Base-by-base conservation (phyloP, 1,140 invertebrate genomes). In the Palaemon carinicauda region DNA sequence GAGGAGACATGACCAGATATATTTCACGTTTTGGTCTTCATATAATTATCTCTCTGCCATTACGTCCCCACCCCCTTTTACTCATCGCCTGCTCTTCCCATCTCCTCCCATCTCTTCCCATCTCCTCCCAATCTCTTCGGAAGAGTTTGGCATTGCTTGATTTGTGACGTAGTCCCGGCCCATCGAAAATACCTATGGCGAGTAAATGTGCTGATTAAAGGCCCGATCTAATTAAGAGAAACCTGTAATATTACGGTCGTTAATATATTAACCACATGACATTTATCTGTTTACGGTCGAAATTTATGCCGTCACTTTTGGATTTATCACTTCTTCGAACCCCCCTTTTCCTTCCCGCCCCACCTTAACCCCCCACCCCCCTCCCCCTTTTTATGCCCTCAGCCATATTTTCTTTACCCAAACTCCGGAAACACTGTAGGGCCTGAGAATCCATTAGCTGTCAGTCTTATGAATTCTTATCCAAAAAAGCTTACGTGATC, bases 221-320 rank as follows among this genome's bases (percentile, higher is more conserved):
- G 77, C 73, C 77, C 79, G 83, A 80, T 80, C 65, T 86, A 86
- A 86, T 86, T 86, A 86, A 86, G 31, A 50, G 24, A 71, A 86
- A 69, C 83, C 75, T 80, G 83, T 80, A 80, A 86, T 86, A 80
- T 54, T 80, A 80, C 21, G 83, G 60, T 86, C 53, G 52, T 52
- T 54, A 24, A 77, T 51, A 80, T 54, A 80, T 80, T 86, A 74
- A 74, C 50, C 77, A 33, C 27, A 52, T 54, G 83, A 86, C 77
- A 71, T 53, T 86, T 80, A 80, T 86, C 83, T 86, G 80, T 86
- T 73, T 86, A 86, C 80, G 77, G 53, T 17, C 50, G 29, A 56
- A 73, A 73, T 80, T 80, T 86, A 80, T 74, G 80, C 77, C 33
- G 50, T 31, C n/a, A 52, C 77, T 79, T 52, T 52, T 79, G 41